These are phyloP conservation scores for Nicator chloris DNA, from an alignment of 2,113 vertebrate genomes.

Conservation along the genomic window DNA sequence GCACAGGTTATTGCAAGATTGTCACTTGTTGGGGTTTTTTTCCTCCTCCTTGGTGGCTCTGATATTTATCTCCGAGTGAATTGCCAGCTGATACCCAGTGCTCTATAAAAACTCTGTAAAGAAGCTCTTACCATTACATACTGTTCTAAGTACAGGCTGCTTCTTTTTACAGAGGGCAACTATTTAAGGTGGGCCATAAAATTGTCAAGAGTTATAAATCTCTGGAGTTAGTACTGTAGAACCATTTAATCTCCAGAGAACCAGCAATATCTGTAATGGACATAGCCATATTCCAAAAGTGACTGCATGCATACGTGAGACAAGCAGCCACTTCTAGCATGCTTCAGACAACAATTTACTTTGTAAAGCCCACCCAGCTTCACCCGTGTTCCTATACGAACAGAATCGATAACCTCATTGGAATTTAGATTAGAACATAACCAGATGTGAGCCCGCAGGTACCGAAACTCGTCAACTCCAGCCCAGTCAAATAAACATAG, in stretches of 20 bases:
- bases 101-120: background rate
- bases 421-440: slow-evolving; percentile 44
- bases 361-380: background rate
- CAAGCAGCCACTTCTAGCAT: background rate
- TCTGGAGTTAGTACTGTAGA: background rate
- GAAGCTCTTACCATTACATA: background rate
- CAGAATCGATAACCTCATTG: background rate
- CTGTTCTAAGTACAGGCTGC: background rate
- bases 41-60: background rate
- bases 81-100: background rate
- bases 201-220: slow-evolving; percentile 15
- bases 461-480: background rate
- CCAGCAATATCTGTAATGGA: background rate
- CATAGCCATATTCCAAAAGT: background rate
- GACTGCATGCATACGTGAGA: background rate
- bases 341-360: background rate
- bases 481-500: background rate
- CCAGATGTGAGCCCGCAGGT: background rate
- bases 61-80: background rate
- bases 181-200: slow-evolving; percentile 12
- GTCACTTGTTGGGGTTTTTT: background rate
- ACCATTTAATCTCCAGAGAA: background rate
- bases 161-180: background rate
- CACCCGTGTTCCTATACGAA: background rate
- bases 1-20: background rate